These are phyloP conservation scores for Sarcophaga peregrina DNA, from an alignment of 1,140 invertebrate species.

Conservation along the genomic window DNA sequence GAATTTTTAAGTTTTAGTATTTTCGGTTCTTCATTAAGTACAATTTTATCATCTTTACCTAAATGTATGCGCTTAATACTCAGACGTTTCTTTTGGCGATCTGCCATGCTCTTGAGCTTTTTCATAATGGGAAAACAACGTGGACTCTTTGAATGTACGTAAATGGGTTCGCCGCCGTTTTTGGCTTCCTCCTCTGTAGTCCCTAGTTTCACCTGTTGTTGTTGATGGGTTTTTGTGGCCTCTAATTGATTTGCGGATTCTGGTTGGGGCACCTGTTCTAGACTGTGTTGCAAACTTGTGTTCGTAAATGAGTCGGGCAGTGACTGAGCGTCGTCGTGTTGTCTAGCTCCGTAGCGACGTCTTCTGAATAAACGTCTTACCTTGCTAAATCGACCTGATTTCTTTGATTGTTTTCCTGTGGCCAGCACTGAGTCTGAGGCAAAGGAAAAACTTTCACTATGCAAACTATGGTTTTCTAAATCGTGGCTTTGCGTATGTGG, in stretches of 20 bases:
- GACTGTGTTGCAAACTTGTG: slow-evolving; percentile 56
- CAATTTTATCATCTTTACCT: slow-evolving; percentile 64
- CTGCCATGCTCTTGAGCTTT: slow-evolving; percentile 72
- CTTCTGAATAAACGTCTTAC: slow-evolving; percentile 51
- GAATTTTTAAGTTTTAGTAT: slow-evolving; percentile 63
- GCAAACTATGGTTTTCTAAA: slow-evolving; percentile 48
- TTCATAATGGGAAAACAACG: slow-evolving; percentile 72
- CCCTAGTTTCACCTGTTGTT: not conserved
- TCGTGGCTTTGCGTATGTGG: slow-evolving; percentile 54
- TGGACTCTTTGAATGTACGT: slow-evolving; percentile 59
- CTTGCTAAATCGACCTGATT: slow-evolving; percentile 44
- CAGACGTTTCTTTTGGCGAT: slow-evolving; percentile 70
- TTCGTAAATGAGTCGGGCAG: slow-evolving; percentile 59
- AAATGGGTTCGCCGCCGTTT: slow-evolving; percentile 40
- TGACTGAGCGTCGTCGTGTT: slow-evolving; percentile 62
- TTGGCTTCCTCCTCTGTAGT: not conserved
- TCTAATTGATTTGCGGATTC: not conserved
- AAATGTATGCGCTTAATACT: slow-evolving; percentile 69
- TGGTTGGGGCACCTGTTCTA: slow-evolving; percentile 54
- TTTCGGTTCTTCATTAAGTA: slow-evolving; percentile 59
- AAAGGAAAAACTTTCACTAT: slow-evolving; percentile 64
- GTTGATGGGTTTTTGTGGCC: slow-evolving; percentile 11
- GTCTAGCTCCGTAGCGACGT: slow-evolving; percentile 58
- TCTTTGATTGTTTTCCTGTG: slow-evolving; percentile 49
- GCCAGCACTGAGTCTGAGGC: slow-evolving; percentile 62